Evolutionary conservation across 2,113 vertebrate species (phyloP), one percentile per base, ranked within the genome.

Genomic region (Heloderma charlesbogerti): DNA sequence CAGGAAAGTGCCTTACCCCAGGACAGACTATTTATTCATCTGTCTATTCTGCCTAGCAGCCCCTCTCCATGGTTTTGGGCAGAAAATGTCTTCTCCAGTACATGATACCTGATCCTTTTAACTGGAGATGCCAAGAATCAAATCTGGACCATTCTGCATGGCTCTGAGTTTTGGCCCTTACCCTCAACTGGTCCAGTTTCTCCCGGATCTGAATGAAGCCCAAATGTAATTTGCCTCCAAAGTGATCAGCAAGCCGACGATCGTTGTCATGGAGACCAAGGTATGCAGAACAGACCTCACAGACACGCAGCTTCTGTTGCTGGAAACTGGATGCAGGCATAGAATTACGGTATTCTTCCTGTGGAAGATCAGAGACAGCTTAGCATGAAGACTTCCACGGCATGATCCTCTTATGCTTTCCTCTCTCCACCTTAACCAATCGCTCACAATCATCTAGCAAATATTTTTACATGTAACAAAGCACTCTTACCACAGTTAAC

Each of bases 281-380:
- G 95, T 99, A 99, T 2, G 99, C 99, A 1, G 99, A 99, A 89
- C 99, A 99, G 88, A 99, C 99, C 95, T 99, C 99, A 91, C 99
- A 99, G 54, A 99, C 99, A 2, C 99, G 98, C 88, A 99, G 97
- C 94, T 99, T 99, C 97, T 99, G 99, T 96, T 99, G 99, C 89
- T 99, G 99, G 95, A 99, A 99, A 94, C 99, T 99, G 94, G 99
- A 99, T 2, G 99, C 99, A 6, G 99, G 99, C 99, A 99, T 99
- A 20, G 99, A 99, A 96, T 99, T 99, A 93, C 99, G 97, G 96
- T 99, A 99, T 95, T 99, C 99, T 93, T 99, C 99, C 99, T 99
- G 78, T 57, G 72, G 31, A 81, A 29, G 20, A 69, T 54, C 37
- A 92, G 90, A 93, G 1, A 85, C 86, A 88, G 51, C 34, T 54